Conservation (phyloP, 1,140 invertebrate genomes). For the Drepana arcuata region DNA sequence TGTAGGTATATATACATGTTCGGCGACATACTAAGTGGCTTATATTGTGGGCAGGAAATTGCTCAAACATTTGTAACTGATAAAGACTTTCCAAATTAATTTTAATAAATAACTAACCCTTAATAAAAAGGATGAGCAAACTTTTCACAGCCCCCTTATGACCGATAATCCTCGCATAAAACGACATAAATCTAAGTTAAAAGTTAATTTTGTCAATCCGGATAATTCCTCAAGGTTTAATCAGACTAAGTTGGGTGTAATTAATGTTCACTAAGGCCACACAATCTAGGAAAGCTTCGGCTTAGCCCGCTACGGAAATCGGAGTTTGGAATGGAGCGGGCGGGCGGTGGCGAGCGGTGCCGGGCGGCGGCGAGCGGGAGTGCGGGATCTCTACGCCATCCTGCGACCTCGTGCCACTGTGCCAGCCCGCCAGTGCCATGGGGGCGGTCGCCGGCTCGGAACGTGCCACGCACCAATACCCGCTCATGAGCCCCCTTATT, state of each 20-base stretch:
- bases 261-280: conserved; percentile 68
- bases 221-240: conserved; percentile 71
- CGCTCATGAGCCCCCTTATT: conserved; percentile 13
- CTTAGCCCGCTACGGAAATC: conserved; percentile 46
- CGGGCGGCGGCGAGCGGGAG: conserved; percentile 12
- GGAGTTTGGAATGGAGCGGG: conserved; percentile 30
- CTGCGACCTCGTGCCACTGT: conserved; percentile 1
- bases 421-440: conserved; percentile 31
- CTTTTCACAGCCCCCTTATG: too few relatives aligned
- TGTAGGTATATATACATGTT: too few relatives aligned
- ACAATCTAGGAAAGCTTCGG: conserved; percentile 64
- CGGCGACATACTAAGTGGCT: too few relatives aligned
- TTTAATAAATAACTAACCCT: too few relatives aligned
- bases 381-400: conserved; percentile 7
- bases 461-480: conserved; percentile 17
- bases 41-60: too few relatives aligned
- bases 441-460: conserved; percentile 26
- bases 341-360: conserved; percentile 19
- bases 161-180: too few relatives aligned
- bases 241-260: conserved; percentile 69
- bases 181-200: conserved; percentile 67
- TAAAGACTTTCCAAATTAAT: too few relatives aligned
- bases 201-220: conserved; percentile 71
- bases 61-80: too few relatives aligned
- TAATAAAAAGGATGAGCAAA: too few relatives aligned